Evolutionary conservation across 2,797 vertebrate genomes (phyloP), one percentile per base, ranked within the genome.

Genomic region (Aselliscus stoliczkanus): DNA sequence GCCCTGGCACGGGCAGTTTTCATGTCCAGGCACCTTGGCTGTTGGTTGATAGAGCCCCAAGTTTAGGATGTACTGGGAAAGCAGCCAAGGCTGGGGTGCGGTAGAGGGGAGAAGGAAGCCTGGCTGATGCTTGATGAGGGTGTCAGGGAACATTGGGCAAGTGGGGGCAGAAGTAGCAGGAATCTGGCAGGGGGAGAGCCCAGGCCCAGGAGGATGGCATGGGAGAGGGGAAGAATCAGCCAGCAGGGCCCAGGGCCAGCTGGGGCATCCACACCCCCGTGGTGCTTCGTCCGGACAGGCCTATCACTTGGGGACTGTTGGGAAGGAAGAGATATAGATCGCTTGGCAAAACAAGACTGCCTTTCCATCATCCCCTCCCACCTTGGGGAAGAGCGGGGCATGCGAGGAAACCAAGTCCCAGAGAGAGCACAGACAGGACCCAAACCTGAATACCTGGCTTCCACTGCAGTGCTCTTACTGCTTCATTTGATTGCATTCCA

Each of bases 161-260:
- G 60, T 54, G 39, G 70, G 77, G 37, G 67, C 90, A 86, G 65
- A 69, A 56, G 75, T 7, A 77, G 67, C 70, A 90, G 86, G 75
- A 88, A 52, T 13, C 56, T 50, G 88, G 31, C 37, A 20, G 58
- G n/a, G 15, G 27, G 37, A 86, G 54, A 69, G 75, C 56, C 39
- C 77, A 29, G 65, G 80, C 81, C n/a, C 1, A 4, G 27, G 67
- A 86, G 54, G 15, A 56, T 31, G 58, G 27, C 65, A 58, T 34
- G 14, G n/a, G 72, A 23, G 18, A 62, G 47, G 39, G n/a, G 23
- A 54, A 37, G n/a, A 52, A 20, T 34, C 27, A 10, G 37, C 70
- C 85, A 15, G 17, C 52, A n/a, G 9, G 27, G 67, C 81, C 54
- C 4, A 44, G 42, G 29, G 56, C 83, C 56, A 69, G 77, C 42